Conservation (phyloP, 2,888 invertebrate genomes). For the Caprella mutica region DNA sequence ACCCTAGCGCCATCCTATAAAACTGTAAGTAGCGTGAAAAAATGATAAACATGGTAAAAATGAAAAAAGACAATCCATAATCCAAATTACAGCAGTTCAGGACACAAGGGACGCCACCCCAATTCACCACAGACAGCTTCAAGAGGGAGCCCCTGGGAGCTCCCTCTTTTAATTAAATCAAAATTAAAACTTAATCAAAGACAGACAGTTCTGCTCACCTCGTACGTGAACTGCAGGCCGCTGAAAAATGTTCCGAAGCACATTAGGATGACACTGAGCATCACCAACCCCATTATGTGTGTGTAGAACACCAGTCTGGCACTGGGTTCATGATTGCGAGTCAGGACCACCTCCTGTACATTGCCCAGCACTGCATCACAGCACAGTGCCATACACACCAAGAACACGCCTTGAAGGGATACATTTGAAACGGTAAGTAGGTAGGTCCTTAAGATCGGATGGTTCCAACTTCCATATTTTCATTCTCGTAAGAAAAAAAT, state of each 20-base stretch:
- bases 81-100: no score
- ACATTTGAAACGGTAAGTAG: neutral
- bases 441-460: neutral
- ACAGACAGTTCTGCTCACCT: no score
- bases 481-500: no score
- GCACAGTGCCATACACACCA: slow-evolving; percentile 61
- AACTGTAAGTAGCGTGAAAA: no score
- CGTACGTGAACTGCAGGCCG: slow-evolving; percentile 62
- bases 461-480: neutral
- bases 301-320: slow-evolving; percentile 88
- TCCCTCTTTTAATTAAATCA: no score
- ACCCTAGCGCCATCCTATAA: no score
- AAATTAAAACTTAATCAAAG: no score
- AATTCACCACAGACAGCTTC: no score
- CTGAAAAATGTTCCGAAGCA: slow-evolving; percentile 59
- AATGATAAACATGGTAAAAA: no score
- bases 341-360: slow-evolving; percentile 92
- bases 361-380: slow-evolving; percentile 95
- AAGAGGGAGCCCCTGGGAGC: neutral
- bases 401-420: slow-evolving; percentile 40
- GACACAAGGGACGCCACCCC: no score
- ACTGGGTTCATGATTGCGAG: slow-evolving; percentile 65
- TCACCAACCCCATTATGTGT: slow-evolving; percentile 73
- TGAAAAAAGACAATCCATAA: no score
- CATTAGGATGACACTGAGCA: slow-evolving; percentile 61